phyloP scores from a whole-genome alignment of 2,797 vertebrate species.

The Lutjanus campechanus region DNA sequence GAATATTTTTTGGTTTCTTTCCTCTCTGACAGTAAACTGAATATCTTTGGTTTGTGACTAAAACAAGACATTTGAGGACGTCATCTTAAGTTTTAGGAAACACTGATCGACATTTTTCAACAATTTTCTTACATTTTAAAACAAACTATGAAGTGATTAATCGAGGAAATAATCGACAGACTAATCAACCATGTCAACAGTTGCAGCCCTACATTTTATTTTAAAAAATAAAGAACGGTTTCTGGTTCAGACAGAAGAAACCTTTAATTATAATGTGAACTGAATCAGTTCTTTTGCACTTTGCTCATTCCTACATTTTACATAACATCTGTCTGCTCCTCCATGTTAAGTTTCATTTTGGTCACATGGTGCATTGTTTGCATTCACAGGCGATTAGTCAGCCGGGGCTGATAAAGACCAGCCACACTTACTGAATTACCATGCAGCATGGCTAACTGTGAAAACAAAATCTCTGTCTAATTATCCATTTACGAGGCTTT shows the following conservation, averaged over 20 bases:
- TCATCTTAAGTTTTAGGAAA: too few species aligned
- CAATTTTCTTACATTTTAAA: too few species aligned
- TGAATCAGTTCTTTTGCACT: background rate
- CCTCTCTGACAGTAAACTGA: too few species aligned
- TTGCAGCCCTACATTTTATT: too few species aligned
- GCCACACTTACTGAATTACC: background rate
- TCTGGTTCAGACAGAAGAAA: background rate
- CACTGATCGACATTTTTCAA: too few species aligned
- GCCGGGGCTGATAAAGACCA: background rate
- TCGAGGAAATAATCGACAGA: too few species aligned
- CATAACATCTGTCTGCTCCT: background rate
- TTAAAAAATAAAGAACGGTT: background rate
- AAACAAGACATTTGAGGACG: too few species aligned
- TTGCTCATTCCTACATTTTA: background rate
- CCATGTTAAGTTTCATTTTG: background rate
- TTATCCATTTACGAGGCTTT: too few species aligned
- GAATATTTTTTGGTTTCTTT: too few species aligned
- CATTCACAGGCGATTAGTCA: background rate
- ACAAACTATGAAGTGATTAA: too few species aligned
- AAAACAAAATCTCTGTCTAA: background rate
- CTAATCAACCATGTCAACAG: too few species aligned
- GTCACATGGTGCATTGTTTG: background rate
- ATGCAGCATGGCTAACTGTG: background rate
- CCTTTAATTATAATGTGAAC: background rate
- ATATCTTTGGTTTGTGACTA: too few species aligned